Base-by-base conservation (phyloP, 2,888 invertebrate species). In the Ormyrus thymus region DNA sequence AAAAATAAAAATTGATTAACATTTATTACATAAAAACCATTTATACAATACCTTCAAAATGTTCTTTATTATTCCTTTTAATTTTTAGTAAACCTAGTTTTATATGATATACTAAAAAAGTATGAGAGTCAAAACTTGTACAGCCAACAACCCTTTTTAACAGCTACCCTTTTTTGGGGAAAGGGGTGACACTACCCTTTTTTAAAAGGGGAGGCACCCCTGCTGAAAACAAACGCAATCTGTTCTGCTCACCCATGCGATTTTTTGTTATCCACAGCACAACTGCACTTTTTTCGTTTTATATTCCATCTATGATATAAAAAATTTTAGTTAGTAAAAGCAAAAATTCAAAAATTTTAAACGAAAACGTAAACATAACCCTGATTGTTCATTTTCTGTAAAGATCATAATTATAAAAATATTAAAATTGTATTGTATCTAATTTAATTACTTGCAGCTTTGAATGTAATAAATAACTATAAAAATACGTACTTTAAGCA, bases 151-250 rank as follows among this genome's bases (percentile, higher is more conserved):
- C 84, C 86, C 87, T 85, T 86, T 87, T 87, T 84, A 84, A 82
- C 74, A 82, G 84, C 82, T 84, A 87, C 86, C 86, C 87, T 83
- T 86, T 87, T 85, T 86, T 77, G 81, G 53, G 70, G 73, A 86
- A 87, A 86, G 86, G 87, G 87, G 87, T 88, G 85, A 82, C 68
- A 80, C 75, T 83, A 85, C 87, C 87, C 86, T 81, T 84, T 86
- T 84, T 73, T 48, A 79, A 78, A 78, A 71, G 76, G 81, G 81
- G 81, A 55, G 79, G 43, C 80, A 58, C 81, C 81, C 81, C 78
- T 76, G 8, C 76, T 73, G n/a, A 59, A 75, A 70, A 59, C 46
- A 66, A 53, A 72, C 50, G 75, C 65, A 64, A 61, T 71, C 65
- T 74, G 29, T 11, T 29, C 58, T 58, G 45, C 48, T 76, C 56